Base-by-base conservation (phyloP, 2,113 vertebrate genomes). In the Gracilinanus agilis region DNA sequence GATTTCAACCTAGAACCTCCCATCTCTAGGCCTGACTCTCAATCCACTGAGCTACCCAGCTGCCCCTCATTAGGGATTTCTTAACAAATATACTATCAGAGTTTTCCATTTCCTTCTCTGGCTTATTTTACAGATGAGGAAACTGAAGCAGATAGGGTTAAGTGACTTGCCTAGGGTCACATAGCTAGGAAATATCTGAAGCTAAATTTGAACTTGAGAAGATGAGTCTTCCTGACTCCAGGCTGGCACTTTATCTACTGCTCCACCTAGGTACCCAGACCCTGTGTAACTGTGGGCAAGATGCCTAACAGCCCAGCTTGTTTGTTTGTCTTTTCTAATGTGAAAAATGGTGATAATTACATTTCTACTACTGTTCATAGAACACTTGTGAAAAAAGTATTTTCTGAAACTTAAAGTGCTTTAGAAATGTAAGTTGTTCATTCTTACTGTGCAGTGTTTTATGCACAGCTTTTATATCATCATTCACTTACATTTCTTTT, bases 401-500 rank as follows among this genome's bases (percentile, higher is more conserved):
- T 83, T 83, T 19, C n/a, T 40, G 40, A 83, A 83, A 16, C n/a
- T 83, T 40, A 40, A 83, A n/a, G n/a, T 83, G 16, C 34, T 83
- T 8, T 83, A 83, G 67, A 83, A 40, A 40, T 21, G 67, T 19
- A 40, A 83, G n/a, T 83, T 23, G n/a, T 83, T 40, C 19, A 40
- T 40, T 83, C 67, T 40, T 83, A 83, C 40, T 83, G n/a, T 40
- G n/a, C 67, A 40, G n/a, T 40, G 67, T n/a, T 75, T 75, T 75
- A n/a, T 75, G 34, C 61, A 75, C 67, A 83, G n/a, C 67, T 83
- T 83, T 19, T 83, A 83, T 21, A 23, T 40, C 67, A 83, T 40
- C 67, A 83, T 83, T 83, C 67, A 83, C n/a, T 83, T 83, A 83
- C 67, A 40, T 83, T 83, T 83, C 67, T 83, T 83, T 83, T 83